Percentiles rank a stretch among this genome's conserved stretches.
phyloP scores from a whole-genome alignment of 2,888 invertebrate species.

The Papilio demoleus region DNA sequence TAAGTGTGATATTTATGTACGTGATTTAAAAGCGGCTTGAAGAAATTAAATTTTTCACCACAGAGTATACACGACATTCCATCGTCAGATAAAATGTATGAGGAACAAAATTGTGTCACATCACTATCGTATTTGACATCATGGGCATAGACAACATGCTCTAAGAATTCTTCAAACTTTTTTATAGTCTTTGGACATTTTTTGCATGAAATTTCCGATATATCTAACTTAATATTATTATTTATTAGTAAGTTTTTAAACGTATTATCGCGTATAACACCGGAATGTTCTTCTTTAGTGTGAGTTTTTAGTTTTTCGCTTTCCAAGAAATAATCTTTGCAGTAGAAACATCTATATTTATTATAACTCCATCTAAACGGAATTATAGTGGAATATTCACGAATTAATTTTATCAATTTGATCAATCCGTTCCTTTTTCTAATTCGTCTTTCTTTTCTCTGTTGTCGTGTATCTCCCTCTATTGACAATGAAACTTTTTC shows the following conservation, averaged over 20 bases:
- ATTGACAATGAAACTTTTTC: constrained; percentile 18
- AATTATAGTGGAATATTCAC: constrained; percentile 53
- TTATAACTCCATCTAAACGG: constrained; percentile 56
- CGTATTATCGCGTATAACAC: constrained; percentile 51
- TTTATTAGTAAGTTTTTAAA: constrained; percentile 44
- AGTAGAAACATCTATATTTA: constrained; percentile 57
- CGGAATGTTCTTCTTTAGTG: constrained; percentile 52
- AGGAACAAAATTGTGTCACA: constrained; percentile 47
- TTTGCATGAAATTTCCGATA: constrained; percentile 58
- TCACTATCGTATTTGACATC: constrained; percentile 47
- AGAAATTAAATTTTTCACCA: constrained; percentile 57
- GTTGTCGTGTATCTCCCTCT: constrained; percentile 33
- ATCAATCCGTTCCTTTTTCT: constrained; percentile 43
- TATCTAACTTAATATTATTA: constrained; percentile 57
- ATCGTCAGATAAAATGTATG: constrained; percentile 57
- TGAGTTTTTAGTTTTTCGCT: constrained; percentile 52
- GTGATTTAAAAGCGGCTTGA: constrained; percentile 57
- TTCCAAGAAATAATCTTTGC: constrained; percentile 49
- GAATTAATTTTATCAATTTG: constrained; percentile 50
- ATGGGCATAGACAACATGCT: constrained; percentile 52
- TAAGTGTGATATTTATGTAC: constrained; percentile 53
- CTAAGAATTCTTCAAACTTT: constrained; percentile 52
- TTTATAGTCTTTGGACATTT: constrained; percentile 51
- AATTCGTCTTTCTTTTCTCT: constrained; percentile 41
- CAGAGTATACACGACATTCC: constrained; percentile 60